Base-by-base conservation (phyloP, 2,888 invertebrate genomes). In the Melipona bicolor region DNA sequence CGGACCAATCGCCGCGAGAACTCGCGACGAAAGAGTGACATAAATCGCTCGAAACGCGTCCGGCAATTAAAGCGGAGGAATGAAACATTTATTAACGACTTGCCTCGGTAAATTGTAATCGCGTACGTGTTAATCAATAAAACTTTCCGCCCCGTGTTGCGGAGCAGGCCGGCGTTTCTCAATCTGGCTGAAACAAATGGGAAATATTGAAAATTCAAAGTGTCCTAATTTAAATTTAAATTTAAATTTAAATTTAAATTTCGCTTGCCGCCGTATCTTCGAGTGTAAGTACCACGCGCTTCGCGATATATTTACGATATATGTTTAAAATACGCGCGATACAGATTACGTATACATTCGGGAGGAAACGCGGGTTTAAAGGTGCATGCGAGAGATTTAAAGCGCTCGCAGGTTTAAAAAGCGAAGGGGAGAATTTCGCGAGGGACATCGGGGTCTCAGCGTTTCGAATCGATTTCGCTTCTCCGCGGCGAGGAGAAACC, bases 391-490 rank as follows among this genome's bases (percentile, higher is more conserved):
- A 67, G 50, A 50, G 61, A 61, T 70, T 70, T 24, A 62, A 62
- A 52, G 52, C 54, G 36, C 52, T 77, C 2, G 24, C 4, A n/a
- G 43, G 52, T 24, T 65, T 36, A 24, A 54, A 54, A 74, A 65
- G 70, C 27, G 61, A 50, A 59, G 36, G 9, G 19, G 36, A 62
- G 21, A 79, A 75, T 75, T 74, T 65, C 4, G 49, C 15, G 27
- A 32, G n/a, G 32, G 32, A 71, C 65, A 32, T 75, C 49, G n/a
- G 11, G n/a, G n/a, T n/a, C n/a, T n/a, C n/a, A 13, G 36, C 72
- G 56, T 59, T 49, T 49, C 24, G 74, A 71, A 81, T 83, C 81
- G 81, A 81, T 81, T 72, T 36, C n/a, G n/a, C 62, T n/a, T 36
- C 62, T n/a, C 43, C 5, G 32, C 21, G 13, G 54, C 43, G 24